Evolutionary conservation across 2,113 vertebrate genomes (phyloP), one percentile per base, ranked within the genome.

Genomic region (Rhinolophus ferrumequinum): DNA sequence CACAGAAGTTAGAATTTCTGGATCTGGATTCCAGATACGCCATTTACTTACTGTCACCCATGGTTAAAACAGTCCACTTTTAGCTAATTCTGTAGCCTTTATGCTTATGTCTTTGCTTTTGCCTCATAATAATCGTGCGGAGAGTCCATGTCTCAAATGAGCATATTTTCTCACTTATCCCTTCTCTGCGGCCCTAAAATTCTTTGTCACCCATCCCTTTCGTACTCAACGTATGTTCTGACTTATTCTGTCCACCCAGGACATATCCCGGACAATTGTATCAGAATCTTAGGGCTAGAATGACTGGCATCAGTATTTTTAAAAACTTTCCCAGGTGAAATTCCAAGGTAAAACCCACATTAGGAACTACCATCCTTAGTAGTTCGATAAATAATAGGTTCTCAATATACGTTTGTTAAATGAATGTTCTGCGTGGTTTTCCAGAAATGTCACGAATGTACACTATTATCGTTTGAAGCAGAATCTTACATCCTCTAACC

Each of bases 41-140:
- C 9, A 1, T 60, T 93, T 33, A 11, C 52, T 62, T 38, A 12
- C 24, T 73, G 6, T 30, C 22, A 18, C 33, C 8, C 5, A 12
- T 10, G 6, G 8, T 21, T 38, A 83, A 50, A 75, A 12, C 13
- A 11, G 16, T 16, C 47, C 26, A 22, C 12, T 60, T 38, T 41
- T 56, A 38, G 21, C 69, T 70, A 47, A 33, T 75, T 44, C 58
- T n/a, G 3, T 21, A 10, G 11, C 56, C 35, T 66, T 52, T 30
- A 11, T 22, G 35, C 2, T 8, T 28, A 0, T 33, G 7, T 47
- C 62, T 76, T 54, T 60, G 18, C 66, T 88, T 50, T 67, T 24
- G 9, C 3, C 2, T 1, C 70, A 1, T 11, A 13, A 41, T 6
- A 24, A 4, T 15, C 18, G 21, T 3, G 13, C 47, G 33, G 60